Percentiles rank a stretch among this genome's conserved stretches.
Conservation (phyloP, 2,888 invertebrate genomes). For the Tolmerus cingulatus region DNA sequence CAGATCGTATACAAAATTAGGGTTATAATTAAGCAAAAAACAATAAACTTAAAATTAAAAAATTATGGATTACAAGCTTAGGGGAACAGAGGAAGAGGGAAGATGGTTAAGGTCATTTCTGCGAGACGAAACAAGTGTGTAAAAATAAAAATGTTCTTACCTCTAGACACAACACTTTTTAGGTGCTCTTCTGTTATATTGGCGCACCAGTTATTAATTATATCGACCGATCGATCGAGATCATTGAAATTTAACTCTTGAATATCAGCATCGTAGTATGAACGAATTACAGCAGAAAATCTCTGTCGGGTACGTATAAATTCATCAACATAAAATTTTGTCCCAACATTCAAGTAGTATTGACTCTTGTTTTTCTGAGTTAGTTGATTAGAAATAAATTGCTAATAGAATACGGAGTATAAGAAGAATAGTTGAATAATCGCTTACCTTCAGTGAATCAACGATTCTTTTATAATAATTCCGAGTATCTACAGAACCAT, state of each 20-base stretch:
- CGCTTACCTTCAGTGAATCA: slow-evolving; percentile 47
- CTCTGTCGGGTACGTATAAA: slow-evolving; percentile 67
- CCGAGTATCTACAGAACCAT: slow-evolving; percentile 49
- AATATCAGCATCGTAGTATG: slow-evolving; percentile 73
- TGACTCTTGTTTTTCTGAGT: slow-evolving; percentile 55
- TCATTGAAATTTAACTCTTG: slow-evolving; percentile 71
- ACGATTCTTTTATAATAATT: slow-evolving; percentile 57
- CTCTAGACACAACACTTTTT: slow-evolving; percentile 70
- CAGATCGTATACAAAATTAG: no score
- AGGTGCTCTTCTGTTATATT: slow-evolving; percentile 79
- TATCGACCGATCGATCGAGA: slow-evolving; percentile 65
- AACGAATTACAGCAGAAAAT: slow-evolving; percentile 70
- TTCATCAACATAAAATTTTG: slow-evolving; percentile 70
- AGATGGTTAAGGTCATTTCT: no score
- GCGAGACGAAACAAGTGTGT: no score
- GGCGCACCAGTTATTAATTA: slow-evolving; percentile 83
- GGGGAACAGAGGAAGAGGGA: no score
- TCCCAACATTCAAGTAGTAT: slow-evolving; percentile 72
- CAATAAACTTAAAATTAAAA: no score
- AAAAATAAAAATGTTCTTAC: slow-evolving; percentile 58
- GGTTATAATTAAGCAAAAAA: no score
- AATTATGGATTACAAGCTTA: no score
- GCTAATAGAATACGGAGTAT: neutral
- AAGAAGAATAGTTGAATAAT: no score
- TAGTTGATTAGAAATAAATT: neutral